Percentiles rank a stretch among this genome's conserved stretches.
These are phyloP conservation scores for Trididemnum clinides DNA, from an alignment of 23 tunicate species.

Conservation along the genomic window DNA sequence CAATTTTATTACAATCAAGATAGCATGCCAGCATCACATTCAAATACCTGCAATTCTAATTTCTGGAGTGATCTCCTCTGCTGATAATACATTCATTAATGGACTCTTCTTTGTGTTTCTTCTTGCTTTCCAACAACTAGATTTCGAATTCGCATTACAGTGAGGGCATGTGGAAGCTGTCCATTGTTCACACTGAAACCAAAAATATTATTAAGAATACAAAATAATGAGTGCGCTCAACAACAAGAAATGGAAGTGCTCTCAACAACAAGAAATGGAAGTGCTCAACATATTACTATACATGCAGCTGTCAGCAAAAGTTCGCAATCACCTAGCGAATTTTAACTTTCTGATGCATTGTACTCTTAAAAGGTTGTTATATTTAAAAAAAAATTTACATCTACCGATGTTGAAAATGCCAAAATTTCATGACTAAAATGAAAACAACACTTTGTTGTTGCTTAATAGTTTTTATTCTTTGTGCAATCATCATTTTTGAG, in stretches of 20 bases:
- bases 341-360: too few relatives aligned
- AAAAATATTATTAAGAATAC: not conserved
- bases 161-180: slow-evolving; percentile 35
- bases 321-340: too few relatives aligned
- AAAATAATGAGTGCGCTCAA: not conserved
- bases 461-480: too few relatives aligned
- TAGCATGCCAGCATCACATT: not conserved
- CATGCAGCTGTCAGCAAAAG: not conserved
- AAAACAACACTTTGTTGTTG: too few relatives aligned
- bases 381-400: too few relatives aligned
- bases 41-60: slow-evolving; percentile 38
- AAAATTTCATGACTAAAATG: too few relatives aligned
- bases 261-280: not conserved
- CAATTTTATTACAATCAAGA: not conserved
- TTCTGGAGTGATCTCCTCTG: slow-evolving; percentile 52
- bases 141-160: slow-evolving; percentile 63
- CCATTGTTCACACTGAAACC: slow-evolving; percentile 52
- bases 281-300: not conserved
- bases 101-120: slow-evolving; percentile 62
- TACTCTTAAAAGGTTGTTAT: too few relatives aligned
- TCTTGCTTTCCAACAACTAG: slow-evolving; percentile 82
- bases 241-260: not conserved
- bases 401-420: too few relatives aligned
- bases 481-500: too few relatives aligned
- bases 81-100: slow-evolving; percentile 38